Evolutionary conservation across 2,797 vertebrate species (phyloP).

Genomic region (Sandelia bainsii): DNA sequence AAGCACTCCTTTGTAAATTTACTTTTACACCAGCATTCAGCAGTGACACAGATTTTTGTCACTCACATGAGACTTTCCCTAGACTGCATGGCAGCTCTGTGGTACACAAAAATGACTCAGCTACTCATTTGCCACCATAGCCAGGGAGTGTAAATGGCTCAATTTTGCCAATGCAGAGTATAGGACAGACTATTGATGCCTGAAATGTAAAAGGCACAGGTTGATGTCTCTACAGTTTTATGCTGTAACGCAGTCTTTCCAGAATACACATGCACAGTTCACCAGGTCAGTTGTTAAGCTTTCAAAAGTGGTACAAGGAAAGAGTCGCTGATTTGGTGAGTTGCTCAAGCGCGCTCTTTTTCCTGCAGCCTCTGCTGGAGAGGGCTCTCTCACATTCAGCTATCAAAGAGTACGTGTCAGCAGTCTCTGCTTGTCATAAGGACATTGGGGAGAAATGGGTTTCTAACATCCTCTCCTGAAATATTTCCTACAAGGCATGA

Average conservation of each 20-base stretch:
- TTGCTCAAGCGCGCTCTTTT: slow-evolving; percentile 28
- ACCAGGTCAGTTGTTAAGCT: slow-evolving; percentile 58
- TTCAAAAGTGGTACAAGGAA: slow-evolving; percentile 36
- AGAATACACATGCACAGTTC: slow-evolving; percentile 17
- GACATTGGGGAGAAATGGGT: slow-evolving; percentile 63
- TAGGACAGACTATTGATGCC: slow-evolving; percentile 7
- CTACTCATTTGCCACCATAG: slow-evolving; percentile 4
- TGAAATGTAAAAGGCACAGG: slow-evolving; percentile 31
- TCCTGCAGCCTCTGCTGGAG: slow-evolving; percentile 45
- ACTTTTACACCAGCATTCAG: slow-evolving; percentile 4
- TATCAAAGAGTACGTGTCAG: slow-evolving; percentile 60
- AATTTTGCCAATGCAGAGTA: slow-evolving; percentile 1
- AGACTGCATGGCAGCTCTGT: neutral
- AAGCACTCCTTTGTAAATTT: slow-evolving; percentile 5
- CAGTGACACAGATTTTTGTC: slow-evolving; percentile 14
- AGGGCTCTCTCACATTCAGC: slow-evolving; percentile 60
- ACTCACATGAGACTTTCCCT: neutral
- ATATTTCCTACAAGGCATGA: slow-evolving; percentile 37
- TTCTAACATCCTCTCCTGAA: slow-evolving; percentile 58
- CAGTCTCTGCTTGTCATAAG: slow-evolving; percentile 60
- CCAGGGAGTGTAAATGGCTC: slow-evolving; percentile 2
- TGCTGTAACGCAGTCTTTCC: slow-evolving; percentile 32
- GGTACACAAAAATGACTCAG: neutral
- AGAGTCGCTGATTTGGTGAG: slow-evolving; percentile 52
- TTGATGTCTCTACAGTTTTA: slow-evolving; percentile 27